phyloP scores from a whole-genome alignment of 2,113 vertebrate genomes.

The Aptenodytes patagonicus region DNA sequence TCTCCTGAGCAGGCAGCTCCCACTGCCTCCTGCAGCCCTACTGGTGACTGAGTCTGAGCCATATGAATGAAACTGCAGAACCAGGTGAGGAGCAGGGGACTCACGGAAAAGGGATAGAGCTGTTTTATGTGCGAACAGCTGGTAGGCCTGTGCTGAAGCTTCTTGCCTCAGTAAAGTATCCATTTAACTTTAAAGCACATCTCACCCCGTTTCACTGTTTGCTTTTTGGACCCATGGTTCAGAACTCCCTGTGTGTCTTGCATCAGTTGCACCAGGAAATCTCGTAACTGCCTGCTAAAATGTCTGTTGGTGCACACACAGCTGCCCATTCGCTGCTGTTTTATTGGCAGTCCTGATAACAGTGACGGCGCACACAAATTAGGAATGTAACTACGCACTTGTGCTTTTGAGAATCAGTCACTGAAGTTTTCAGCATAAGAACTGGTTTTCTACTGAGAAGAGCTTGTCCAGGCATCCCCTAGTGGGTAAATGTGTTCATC shows the following conservation, averaged over 20 bases:
- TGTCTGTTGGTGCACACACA: not conserved
- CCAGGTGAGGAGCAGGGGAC: not conserved
- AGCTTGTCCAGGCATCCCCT: not conserved
- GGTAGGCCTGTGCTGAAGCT: not conserved
- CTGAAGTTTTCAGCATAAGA: not conserved
- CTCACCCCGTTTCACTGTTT: not conserved
- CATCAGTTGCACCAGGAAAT: not conserved
- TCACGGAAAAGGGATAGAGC: not conserved
- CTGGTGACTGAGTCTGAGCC: accelerated
- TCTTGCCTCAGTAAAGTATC: not conserved
- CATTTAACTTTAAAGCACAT: not conserved
- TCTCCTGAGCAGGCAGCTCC: not conserved
- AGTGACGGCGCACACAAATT: accelerated
- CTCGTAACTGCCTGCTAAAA: not conserved
- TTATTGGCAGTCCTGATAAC: not conserved
- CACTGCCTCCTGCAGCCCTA: not conserved
- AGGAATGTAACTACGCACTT: not conserved
- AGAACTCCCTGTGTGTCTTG: not conserved
- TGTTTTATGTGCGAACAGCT: not conserved
- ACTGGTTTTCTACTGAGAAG: not conserved
- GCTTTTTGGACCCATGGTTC: not conserved
- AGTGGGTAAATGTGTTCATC: not conserved
- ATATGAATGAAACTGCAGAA: not conserved
- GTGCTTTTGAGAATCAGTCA: not conserved
- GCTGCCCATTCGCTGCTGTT: not conserved